A percentile compares a stretch with the other conserved stretches of the same genome.
phyloP scores from a whole-genome alignment of 2,797 vertebrate genomes.

The Melanotaenia maccullochi region DNA sequence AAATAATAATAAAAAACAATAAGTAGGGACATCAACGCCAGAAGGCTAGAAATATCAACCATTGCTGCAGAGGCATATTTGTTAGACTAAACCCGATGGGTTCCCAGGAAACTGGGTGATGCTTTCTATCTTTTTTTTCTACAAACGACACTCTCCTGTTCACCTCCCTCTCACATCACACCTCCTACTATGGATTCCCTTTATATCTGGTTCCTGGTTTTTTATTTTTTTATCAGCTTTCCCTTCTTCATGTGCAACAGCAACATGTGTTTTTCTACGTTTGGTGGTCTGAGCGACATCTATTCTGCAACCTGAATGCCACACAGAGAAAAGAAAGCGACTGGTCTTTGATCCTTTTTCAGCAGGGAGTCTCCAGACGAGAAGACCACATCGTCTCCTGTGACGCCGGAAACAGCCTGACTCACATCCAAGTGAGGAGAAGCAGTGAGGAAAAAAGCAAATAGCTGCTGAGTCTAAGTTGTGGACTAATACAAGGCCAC shows the following conservation, averaged over 20 bases:
- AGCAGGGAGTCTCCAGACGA: constrained; percentile 18
- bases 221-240: background rate
- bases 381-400: constrained; percentile 19
- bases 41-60: background rate
- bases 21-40: background rate
- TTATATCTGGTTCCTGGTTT: background rate
- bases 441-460: background rate
- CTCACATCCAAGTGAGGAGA: background rate
- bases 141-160: constrained; percentile 19
- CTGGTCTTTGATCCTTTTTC: constrained; percentile 7
- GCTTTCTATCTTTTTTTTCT: constrained; percentile 1
- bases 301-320: constrained; percentile 13
- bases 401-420: constrained; percentile 29
- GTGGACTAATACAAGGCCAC: constrained; percentile 12
- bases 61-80: background rate
- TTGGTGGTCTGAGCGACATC: background rate
- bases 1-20: constrained; percentile 41
- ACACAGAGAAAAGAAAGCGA: background rate
- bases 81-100: background rate
- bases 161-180: constrained; percentile 18
- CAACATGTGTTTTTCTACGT: background rate
- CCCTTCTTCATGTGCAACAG: background rate
- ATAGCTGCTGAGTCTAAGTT: background rate
- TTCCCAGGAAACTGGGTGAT: background rate
- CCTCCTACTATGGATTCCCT: constrained; percentile 11